A percentile compares a stretch with the other conserved stretches of the same genome.
These are phyloP conservation scores for Ciona savignyi DNA, from an alignment of 23 tunicate genomes.

Conservation along the genomic window DNA sequence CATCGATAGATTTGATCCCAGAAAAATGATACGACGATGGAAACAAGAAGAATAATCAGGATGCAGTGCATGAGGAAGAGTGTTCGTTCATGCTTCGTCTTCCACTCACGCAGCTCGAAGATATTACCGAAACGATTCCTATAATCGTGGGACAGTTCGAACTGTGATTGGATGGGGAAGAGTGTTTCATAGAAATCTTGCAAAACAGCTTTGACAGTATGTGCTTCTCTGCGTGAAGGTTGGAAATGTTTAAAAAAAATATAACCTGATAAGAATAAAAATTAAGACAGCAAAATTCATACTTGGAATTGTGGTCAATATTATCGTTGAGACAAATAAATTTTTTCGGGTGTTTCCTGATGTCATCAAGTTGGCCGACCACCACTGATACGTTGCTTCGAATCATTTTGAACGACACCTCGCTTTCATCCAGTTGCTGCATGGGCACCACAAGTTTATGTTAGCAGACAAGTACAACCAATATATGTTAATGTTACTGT, in stretches of 20 bases:
- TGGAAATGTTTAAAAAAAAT: too few species aligned
- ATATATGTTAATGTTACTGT: too few species aligned
- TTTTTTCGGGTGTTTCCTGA: slow-evolving; percentile 80
- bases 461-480: too few species aligned
- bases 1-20: slow-evolving; percentile 42
- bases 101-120: slow-evolving; percentile 40
- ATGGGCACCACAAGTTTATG: too few species aligned
- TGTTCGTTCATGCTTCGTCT: slow-evolving; percentile 21
- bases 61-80: slow-evolving; percentile 32
- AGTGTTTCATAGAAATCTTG: slow-evolving; percentile 75
- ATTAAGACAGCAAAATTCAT: neutral
- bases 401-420: slow-evolving; percentile 80
- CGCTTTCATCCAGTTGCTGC: slow-evolving; percentile 54
- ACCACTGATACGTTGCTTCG: slow-evolving; percentile 68
- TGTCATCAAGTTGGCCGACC: slow-evolving; percentile 86
- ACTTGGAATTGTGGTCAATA: slow-evolving; percentile 63
- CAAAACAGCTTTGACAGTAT: slow-evolving; percentile 65
- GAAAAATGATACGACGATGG: slow-evolving; percentile 33
- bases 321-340: slow-evolving; percentile 93
- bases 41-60: slow-evolving; percentile 19
- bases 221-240: slow-evolving; percentile 63
- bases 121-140: slow-evolving; percentile 57
- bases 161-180: slow-evolving; percentile 68
- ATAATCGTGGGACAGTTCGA: slow-evolving; percentile 66
- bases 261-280: neutral